Evolutionary conservation across 1,140 invertebrate genomes (phyloP).

Genomic region (Venustaconcha ellipsiformis): DNA sequence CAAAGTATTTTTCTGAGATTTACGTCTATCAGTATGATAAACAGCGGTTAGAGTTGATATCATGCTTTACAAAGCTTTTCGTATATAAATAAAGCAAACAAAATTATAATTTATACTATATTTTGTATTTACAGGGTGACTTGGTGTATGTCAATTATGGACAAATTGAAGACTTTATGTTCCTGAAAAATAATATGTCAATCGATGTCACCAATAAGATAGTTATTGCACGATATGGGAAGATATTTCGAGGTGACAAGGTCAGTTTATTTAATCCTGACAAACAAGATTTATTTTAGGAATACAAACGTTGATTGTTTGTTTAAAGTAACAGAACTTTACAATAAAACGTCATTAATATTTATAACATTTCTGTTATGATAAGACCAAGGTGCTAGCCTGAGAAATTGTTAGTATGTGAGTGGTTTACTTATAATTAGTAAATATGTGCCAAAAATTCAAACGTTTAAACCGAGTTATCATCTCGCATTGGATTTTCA

Average conservation of each 20-base stretch:
- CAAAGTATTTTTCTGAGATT: too few relatives aligned
- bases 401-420: too few relatives aligned
- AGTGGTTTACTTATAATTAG: background rate
- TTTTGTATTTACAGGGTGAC: slow-evolving; percentile 39
- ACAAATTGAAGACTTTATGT: slow-evolving; percentile 69
- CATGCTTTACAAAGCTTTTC: too few relatives aligned
- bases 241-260: slow-evolving; percentile 71
- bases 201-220: slow-evolving; percentile 68
- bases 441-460: background rate
- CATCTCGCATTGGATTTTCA: background rate
- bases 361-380: too few relatives aligned
- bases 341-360: too few relatives aligned
- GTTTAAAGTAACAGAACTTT: too few relatives aligned
- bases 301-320: background rate
- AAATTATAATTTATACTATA: too few relatives aligned
- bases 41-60: too few relatives aligned
- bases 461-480: background rate
- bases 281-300: background rate
- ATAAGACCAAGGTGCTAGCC: background rate
- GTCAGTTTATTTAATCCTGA: slow-evolving; percentile 34
- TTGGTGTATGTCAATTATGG: slow-evolving; percentile 73
- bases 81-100: too few relatives aligned
- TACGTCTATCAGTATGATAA: too few relatives aligned
- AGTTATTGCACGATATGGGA: slow-evolving; percentile 71
- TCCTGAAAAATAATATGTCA: slow-evolving; percentile 43